A percentile compares a stretch with the other conserved stretches of the same genome.
Conservation (phyloP, 2,888 invertebrate species). For the Norana najaformis region DNA sequence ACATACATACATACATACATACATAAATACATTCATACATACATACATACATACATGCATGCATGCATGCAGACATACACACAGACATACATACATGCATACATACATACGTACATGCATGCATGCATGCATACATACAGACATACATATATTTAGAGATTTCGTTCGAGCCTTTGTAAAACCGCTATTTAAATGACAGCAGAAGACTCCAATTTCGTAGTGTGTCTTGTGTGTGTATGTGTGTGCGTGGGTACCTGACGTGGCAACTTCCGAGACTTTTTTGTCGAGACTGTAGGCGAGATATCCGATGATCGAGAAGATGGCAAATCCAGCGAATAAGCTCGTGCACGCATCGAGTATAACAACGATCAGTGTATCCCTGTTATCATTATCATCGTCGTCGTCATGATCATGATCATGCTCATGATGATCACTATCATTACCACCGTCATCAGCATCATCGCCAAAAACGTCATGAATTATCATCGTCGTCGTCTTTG, state of each 20-base stretch:
- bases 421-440: not conserved
- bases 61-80: too few species aligned
- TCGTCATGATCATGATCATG: conserved; percentile 15
- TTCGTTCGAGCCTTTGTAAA: too few species aligned
- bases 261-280: conserved; percentile 60
- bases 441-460: not conserved
- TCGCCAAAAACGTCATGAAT: not conserved
- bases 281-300: conserved; percentile 47
- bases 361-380: conserved; percentile 19
- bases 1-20: too few species aligned
- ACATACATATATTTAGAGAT: too few species aligned
- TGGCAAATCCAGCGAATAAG: conserved; percentile 73
- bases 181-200: too few species aligned
- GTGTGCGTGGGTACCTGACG: conserved; percentile 31
- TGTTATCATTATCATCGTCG: conserved; percentile 22
- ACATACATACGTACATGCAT: too few species aligned
- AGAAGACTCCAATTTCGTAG: too few species aligned
- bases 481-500: not conserved
- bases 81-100: too few species aligned
- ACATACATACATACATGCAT: too few species aligned
- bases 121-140: too few species aligned
- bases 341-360: conserved; percentile 42
- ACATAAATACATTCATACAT: too few species aligned
- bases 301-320: conserved; percentile 73
- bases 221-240: not conserved